Evolutionary conservation across 2,797 vertebrate species (phyloP), one percentile per base, ranked within the genome.

Genomic region (Halcyon badia): DNA sequence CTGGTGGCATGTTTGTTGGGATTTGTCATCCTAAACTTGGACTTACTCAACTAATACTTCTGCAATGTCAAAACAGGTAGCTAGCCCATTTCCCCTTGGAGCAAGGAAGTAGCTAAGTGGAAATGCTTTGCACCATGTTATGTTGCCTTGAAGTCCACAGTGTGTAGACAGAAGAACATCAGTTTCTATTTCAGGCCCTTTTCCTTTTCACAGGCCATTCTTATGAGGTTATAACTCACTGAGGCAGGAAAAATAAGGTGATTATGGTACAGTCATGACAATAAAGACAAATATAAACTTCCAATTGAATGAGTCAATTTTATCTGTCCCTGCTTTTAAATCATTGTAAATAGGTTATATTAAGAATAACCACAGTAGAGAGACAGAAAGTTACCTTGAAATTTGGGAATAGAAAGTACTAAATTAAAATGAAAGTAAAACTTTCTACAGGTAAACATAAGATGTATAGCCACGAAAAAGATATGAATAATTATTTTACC

Each of bases 401-500:
- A 51, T 26, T 62, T 16, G 25, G 22, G 11, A 83, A 87, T 14
- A 73, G 10, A 85, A 15, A 58, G 15, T 15, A 94, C 88, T 42
- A 69, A 64, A 75, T 41, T 79, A 26, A 95, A 83, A 65, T 49
- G 20, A 58, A 79, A 90, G n/a, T 33, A 64, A 89, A 89, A 57
- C 13, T 16, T 87, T 70, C n/a, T 56, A 58, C 21, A 71, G 20
- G 14, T 42, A 87, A 72, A 64, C 26, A 2, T 15, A 88, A 82
- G 35, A 66, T 3, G 0, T 19, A 69, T 7, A 76, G 24, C 7
- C 5, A 52, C 14, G 28, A 57, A 71, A 88, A 37, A 84, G 6
- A 81, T 26, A 80, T 0, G 58, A 52, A 35, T 56, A 56, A 71
- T 68, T 91, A 6, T 90, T 97, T 90, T 94, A 99, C 99, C 99